Evolutionary conservation across 30 jellyfish, hydroid and myxozoan genomes (phyloP), one percentile per base, ranked within the genome.

Genomic region (Pelagia noctiluca): DNA sequence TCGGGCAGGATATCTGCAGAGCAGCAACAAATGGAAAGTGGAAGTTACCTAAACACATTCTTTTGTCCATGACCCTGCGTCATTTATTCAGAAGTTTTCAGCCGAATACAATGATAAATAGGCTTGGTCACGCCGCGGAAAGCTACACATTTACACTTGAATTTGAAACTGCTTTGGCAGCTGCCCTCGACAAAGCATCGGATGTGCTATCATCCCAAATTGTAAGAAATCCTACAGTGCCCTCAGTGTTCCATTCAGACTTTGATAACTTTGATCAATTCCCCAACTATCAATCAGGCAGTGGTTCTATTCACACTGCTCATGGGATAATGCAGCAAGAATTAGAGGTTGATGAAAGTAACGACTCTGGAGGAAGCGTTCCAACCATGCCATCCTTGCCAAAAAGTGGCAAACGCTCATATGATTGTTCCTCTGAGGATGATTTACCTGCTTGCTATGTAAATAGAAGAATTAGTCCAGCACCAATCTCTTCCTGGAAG

Each of bases 121-220:
- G n/a, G 62, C 18, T 48, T 48, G 62, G n/a, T n/a, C 62, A 48
- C n/a, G n/a, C n/a, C 13, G n/a, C 62, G n/a, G 13, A 48, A 48
- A 48, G 62, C 62, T 48, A 48, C n/a, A 48, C 62, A 11, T 48
- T 48, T 48, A 48, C n/a, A 48, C n/a, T n/a, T 13, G 62, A 48
- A 48, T 48, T 48, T 13, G 62, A 48, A 48, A 48, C n/a, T n/a
- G n/a, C n/a, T n/a, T n/a, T n/a, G 61, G 61, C 61, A 47, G 61
- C 61, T 47, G 61, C 61, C 61, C 25, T 61, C 33, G 73, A 61
- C 73, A n/a, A 61, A 61, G 34, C 33, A 61, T 61, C 61, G 19
- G 61, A 19, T 47, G 16, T 47, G 25, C 64, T 49, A 49, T 49
- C 64, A 49, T 16, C 64, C 64, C 64, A 49, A 26, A 49, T 49